Base-by-base conservation (phyloP, 2,888 invertebrate species). In the Scaptomyza polygonia region DNA sequence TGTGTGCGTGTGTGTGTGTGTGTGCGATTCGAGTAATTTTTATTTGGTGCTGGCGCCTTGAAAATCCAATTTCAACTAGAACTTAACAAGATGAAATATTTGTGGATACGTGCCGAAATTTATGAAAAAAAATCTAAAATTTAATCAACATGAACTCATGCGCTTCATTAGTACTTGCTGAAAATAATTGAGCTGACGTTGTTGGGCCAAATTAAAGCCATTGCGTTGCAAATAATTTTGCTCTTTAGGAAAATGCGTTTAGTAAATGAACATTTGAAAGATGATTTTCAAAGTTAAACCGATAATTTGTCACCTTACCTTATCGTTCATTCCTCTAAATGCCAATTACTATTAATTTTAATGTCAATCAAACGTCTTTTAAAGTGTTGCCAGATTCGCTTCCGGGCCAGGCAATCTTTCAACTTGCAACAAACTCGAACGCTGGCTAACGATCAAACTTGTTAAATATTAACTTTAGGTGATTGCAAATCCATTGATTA, bases 21-120 rank as follows among this genome's bases (percentile, higher is more conserved):
- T 57, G 27, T 32, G 21, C 32, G 16, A 36, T 45, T 40, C 8
- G 0, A 53, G 42, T 32, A 44, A 59, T 51, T 54, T 72, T 68
- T 39, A 63, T 72, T 63, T 45, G 49, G 30, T 30, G 47, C 40
- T 64, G 56, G 32, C 34, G 52, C 34, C 54, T 21, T 27, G 29
- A 25, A 56, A 58, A 59, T 54, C 49, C 68, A 72, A 64, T 72
- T 72, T 68, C 55, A 54, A 54, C 72, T 57, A 64, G 64, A 73
- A 59, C 53, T 68, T 59, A 57, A 32, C 54, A 63, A 57, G 53
- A 42, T 51, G 68, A 59, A 68, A 72, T 72, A 57, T 67, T 62
- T 67, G 29, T 36, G 27, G 55, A 43, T 32, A 73, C 72, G 73
- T 72, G 72, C 63, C 30, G 44, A 56, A 73, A 73, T 72, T 73